Evolutionary conservation across 2,797 vertebrate species (phyloP), one percentile per base, ranked within the genome.

Genomic region (Brachyrhaphis roseni): DNA sequence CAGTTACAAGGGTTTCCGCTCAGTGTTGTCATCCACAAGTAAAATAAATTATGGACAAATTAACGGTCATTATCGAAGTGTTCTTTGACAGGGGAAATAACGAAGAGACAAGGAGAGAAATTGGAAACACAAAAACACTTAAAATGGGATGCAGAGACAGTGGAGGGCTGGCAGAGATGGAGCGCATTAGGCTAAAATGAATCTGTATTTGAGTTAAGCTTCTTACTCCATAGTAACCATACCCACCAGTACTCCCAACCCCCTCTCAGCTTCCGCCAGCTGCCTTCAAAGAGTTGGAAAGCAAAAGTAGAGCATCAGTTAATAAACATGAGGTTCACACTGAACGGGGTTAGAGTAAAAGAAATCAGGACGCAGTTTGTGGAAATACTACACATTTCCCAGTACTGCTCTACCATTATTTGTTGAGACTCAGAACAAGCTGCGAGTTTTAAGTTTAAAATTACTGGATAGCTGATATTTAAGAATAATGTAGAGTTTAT

Each of bases 201-300:
- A 85, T 89, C 77, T 90, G 90, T 90, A 84, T 92, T 90, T 85
- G 88, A 90, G 89, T 88, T 93, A 94, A 95, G 91, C 92, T 87
- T 92, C 93, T 93, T 92, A 90, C 71, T 78, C 81, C 79, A 81
- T 78, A 57, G 81, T 88, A 85, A 82, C 87, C 79, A 82, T 83
- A 84, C 66, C 82, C 84, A 81, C 41, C 77, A 74, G 41, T 47
- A 28, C n/a, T 77, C 79, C 80, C 76, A 64, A 49, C 79, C 82
- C 64, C 57, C 75, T 57, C 72, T 71, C 71, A 79, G 70, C 45
- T 82, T 76, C 51, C 75, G 79, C 70, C 57, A 83, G 75, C 86
- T 78, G 81, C 84, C 82, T 91, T 92, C 82, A 91, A 87, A 89
- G 90, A 85, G 73, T 85, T 57, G 28, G 59, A 82, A 55, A 73